phyloP scores from a whole-genome alignment of 2,888 invertebrate genomes.

The Platyscelio sp. region DNA sequence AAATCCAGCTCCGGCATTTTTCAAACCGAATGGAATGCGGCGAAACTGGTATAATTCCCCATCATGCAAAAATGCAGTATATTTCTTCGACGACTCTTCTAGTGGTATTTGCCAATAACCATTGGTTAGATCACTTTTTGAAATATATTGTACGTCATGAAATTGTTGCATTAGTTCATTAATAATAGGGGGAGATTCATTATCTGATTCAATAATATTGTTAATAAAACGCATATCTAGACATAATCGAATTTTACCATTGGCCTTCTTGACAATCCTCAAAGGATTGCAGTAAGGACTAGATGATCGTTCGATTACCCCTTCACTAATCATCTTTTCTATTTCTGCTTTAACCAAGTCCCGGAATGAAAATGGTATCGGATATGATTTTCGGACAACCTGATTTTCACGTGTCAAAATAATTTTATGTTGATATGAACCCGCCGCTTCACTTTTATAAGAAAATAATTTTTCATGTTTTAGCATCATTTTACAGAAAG shows the following conservation, averaged over 20 bases:
- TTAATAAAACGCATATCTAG: constrained; percentile 77
- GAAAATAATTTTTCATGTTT: constrained; percentile 47
- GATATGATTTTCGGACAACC: constrained; percentile 73
- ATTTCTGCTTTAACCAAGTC: constrained; percentile 71
- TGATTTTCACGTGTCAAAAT: constrained; percentile 67
- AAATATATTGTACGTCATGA: constrained; percentile 45
- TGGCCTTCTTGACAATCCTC: constrained; percentile 75
- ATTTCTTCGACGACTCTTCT: constrained; percentile 29
- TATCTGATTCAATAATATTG: constrained; percentile 72
- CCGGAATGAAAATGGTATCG: constrained; percentile 74
- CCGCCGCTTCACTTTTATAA: constrained; percentile 6
- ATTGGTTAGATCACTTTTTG: constrained; percentile 61
- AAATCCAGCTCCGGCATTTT: constrained; percentile 17
- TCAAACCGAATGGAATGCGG: neutral
- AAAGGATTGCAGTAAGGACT: constrained; percentile 77
- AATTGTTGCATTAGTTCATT: constrained; percentile 56
- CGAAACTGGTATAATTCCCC: neutral
- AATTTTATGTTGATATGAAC: constrained; percentile 72
- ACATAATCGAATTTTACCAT: constrained; percentile 66
- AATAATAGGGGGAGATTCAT: constrained; percentile 67
- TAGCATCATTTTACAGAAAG: constrained; percentile 16
- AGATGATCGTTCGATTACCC: constrained; percentile 74
- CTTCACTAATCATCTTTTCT: constrained; percentile 71
- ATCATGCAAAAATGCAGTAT: neutral
- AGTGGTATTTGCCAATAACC: constrained; percentile 55